Percentiles rank a stretch among this genome's conserved stretches.
Evolutionary conservation across 2,888 invertebrate genomes (phyloP).

Genomic region (Nezara viridula): DNA sequence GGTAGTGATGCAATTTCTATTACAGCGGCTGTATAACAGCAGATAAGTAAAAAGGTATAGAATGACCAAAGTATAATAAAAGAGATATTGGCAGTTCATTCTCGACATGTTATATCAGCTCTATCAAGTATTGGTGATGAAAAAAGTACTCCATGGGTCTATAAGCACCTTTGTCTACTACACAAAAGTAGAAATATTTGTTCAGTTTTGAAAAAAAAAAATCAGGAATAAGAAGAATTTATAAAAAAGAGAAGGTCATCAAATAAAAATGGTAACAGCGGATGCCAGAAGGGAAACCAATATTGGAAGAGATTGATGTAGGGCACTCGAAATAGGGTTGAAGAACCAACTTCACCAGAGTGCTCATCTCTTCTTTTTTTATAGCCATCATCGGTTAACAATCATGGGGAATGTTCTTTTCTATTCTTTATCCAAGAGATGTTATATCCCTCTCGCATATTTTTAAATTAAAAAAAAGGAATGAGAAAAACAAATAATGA

Average conservation of each 20-base stretch:
- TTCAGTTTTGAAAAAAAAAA: background rate
- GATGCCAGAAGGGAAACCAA: background rate
- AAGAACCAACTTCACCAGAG: conserved; percentile 10
- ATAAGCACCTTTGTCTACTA: background rate
- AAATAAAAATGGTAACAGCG: conserved; percentile 4
- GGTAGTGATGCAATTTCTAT: no score
- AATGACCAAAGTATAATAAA: no score
- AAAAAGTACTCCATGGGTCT: background rate
- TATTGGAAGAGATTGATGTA: conserved; percentile 27
- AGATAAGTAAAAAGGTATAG: no score
- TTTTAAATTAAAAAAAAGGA: background rate
- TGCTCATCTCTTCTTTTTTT: background rate
- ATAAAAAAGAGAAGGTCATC: background rate
- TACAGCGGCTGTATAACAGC: no score
- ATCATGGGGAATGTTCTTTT: background rate
- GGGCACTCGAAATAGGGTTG: conserved; percentile 30
- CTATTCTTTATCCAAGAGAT: conserved; percentile 12
- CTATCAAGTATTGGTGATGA: no score
- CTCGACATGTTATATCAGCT: no score
- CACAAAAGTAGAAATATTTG: no score
- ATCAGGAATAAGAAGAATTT: background rate
- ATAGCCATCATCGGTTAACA: conserved; percentile 45
- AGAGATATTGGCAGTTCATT: no score
- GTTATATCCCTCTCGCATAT: background rate
- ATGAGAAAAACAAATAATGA: background rate